phyloP scores from a whole-genome alignment of 1,140 invertebrate genomes.

The Cylas formicarius region DNA sequence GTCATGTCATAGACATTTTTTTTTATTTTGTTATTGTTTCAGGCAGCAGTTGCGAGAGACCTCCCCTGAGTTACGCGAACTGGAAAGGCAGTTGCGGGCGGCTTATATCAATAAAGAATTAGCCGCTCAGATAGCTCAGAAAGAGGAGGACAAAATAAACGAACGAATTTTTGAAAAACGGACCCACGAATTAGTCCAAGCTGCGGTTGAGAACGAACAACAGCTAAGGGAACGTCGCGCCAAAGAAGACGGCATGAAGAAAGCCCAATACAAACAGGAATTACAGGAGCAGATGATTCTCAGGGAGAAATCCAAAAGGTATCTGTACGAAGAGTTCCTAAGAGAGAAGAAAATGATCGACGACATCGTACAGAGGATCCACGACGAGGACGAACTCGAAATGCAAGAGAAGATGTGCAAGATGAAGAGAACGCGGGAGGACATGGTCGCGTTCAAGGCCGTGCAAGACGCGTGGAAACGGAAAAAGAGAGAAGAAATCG shows the following conservation, averaged over 20 bases:
- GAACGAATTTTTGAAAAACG: conserved; percentile 26
- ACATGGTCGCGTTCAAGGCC: conserved; percentile 38
- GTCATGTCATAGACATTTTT: too few species aligned
- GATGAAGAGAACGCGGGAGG: conserved; percentile 37
- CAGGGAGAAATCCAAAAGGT: conserved; percentile 35
- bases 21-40: conserved; percentile 7
- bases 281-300: conserved; percentile 42
- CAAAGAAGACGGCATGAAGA: conserved; percentile 32
- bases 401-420: conserved; percentile 35
- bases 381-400: conserved; percentile 40
- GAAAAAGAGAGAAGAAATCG: conserved; percentile 34
- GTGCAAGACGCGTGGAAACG: conserved; percentile 38
- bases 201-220: conserved; percentile 24
- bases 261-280: conserved; percentile 36
- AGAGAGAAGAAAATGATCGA: conserved; percentile 43
- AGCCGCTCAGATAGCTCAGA: conserved; percentile 40
- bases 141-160: conserved; percentile 33
- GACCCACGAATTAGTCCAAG: conserved; percentile 19
- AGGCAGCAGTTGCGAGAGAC: conserved; percentile 33
- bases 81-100: conserved; percentile 39
- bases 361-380: conserved; percentile 39
- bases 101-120: conserved; percentile 42
- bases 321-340: conserved; percentile 41
- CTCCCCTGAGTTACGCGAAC: conserved; percentile 39
- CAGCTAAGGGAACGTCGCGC: conserved; percentile 23